Base-by-base conservation (phyloP, 1,140 invertebrate species). In the Lordiphosa stackelbergi region DNA sequence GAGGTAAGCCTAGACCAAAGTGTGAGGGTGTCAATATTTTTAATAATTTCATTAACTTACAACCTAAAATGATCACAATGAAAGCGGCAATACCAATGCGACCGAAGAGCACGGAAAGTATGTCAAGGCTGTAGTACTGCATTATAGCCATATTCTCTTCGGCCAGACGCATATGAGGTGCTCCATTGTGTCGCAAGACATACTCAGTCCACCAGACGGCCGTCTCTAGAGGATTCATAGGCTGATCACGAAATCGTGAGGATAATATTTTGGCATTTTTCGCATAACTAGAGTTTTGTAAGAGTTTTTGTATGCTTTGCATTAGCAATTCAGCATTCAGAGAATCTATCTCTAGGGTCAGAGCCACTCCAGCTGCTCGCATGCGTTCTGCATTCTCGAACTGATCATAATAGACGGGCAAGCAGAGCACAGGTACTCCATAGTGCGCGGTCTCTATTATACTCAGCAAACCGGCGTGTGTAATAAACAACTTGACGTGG, bases 151-250 rank as follows among this genome's bases (percentile, higher is more conserved):
- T 46, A 6, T 46, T n/a, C 28, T 46, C 6, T 13, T 46, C 43
- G 5, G 86, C 70, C 3, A 90, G 84, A 0, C 88, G 85, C 51
- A 90, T 83, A 55, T 89, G 86, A 3, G 75, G 51, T 0, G 89
- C 89, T 6, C 77, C 73, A 9, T 77, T 69, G 53, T 85, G 62
- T 0, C 83, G 78, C 46, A 53, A 77, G 59, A 91, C 88, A 57
- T 92, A 92, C 66, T 92, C 90, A 0, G 90, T 89, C 91, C 91
- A 92, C 85, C 90, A 92, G 10, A 91, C 85, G 2, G 91, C 90
- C 2, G 87, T 90, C 11, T 91, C 90, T 46, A 91, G 51, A 0
- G 90, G 88, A 5, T 83, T 75, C 57, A 89, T 69, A 1, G 91
- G 90, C 34, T 90, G 86, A 73, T 92, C 91, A 31, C 78, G 85